phyloP scores from a whole-genome alignment of 2,797 vertebrate species.

The Tenualosa thibaudeaui region DNA sequence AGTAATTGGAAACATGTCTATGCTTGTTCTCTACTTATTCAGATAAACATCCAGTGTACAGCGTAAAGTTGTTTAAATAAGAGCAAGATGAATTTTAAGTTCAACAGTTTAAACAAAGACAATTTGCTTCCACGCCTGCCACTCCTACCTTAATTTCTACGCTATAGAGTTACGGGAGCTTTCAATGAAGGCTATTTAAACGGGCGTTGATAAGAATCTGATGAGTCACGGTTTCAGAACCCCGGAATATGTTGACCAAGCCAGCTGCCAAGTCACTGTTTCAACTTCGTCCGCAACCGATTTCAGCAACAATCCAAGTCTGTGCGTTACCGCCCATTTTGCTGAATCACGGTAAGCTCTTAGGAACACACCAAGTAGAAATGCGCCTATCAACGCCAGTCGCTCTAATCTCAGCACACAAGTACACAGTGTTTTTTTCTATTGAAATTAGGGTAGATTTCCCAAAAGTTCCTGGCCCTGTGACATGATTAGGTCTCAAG shows the following conservation, averaged over 20 bases:
- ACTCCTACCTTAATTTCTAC: no score
- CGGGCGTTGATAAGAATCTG: background rate
- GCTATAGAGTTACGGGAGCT: no score
- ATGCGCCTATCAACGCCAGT: background rate
- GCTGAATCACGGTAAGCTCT: slow-evolving; percentile 28
- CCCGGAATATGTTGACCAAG: background rate
- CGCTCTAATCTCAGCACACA: background rate
- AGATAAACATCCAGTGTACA: no score
- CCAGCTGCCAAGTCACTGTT: background rate
- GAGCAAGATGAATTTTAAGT: no score
- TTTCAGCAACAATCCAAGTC: background rate
- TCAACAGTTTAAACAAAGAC: no score
- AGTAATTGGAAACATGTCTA: no score
- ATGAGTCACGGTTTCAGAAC: background rate
- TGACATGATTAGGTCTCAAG: background rate
- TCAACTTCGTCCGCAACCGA: background rate
- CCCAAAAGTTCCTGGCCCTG: background rate
- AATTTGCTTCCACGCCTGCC: no score
- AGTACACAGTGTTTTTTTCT: background rate
- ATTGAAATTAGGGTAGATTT: background rate
- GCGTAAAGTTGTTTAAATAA: no score
- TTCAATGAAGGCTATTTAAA: no score
- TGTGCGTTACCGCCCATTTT: background rate
- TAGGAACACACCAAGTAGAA: background rate
- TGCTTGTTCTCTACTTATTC: no score